Conservation (phyloP, 2,888 invertebrate species). For the Calameuta idolon region DNA sequence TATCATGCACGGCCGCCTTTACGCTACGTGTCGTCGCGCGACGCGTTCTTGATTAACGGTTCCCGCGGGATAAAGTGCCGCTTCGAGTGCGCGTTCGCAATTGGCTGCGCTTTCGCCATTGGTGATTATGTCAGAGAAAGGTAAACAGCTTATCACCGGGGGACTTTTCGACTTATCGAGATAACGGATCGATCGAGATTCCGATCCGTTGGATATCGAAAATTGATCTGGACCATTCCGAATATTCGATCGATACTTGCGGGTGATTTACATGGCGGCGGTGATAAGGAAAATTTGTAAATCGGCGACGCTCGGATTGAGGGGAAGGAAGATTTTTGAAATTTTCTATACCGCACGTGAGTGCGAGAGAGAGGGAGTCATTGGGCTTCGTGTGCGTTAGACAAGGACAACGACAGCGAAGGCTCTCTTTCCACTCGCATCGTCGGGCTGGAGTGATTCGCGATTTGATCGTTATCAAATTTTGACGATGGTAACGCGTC, state of each 20-base stretch:
- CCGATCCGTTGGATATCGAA: no score
- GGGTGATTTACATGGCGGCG: no score
- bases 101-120: neutral
- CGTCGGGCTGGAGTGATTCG: no score
- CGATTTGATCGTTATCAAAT: neutral
- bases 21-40: neutral
- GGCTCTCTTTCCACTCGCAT: no score
- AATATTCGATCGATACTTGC: no score
- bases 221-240: no score
- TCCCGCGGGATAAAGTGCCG: neutral
- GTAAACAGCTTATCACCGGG: neutral
- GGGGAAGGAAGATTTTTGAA: neutral
- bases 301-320: neutral
- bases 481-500: neutral
- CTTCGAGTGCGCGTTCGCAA: neutral
- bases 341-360: neutral
- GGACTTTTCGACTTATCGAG: neutral
- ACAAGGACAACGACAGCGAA: neutral
- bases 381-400: neutral
- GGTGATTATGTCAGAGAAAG: conserved; percentile 1
- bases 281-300: no score
- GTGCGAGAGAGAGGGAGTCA: neutral
- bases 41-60: neutral
- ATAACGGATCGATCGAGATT: neutral
- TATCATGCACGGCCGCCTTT: neutral